Evolutionary conservation across 2,888 invertebrate species (phyloP).

Genomic region (Gonocerus acuteangulatus): DNA sequence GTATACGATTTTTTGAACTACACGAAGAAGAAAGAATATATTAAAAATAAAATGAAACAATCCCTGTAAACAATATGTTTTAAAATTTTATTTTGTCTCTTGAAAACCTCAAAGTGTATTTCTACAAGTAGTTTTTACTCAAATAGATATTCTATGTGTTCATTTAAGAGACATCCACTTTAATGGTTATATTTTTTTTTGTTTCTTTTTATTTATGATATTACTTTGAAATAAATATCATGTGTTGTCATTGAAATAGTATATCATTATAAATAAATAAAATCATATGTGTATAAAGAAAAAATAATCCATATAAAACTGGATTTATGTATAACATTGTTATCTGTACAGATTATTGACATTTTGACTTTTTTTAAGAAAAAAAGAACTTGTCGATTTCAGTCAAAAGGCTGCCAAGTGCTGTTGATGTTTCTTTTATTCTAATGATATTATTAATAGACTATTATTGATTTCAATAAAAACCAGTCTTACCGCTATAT

Average conservation of each 20-base stretch:
- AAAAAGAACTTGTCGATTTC: conserved; percentile 31
- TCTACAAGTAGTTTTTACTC: conserved; percentile 24
- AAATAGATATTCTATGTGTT: conserved; percentile 29
- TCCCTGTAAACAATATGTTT: no score
- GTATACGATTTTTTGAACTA: conserved; percentile 37
- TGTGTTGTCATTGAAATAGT: neutral
- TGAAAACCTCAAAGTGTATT: conserved; percentile 27
- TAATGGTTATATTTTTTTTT: conserved; percentile 19
- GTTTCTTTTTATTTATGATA: conserved; percentile 21
- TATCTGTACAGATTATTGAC: conserved; percentile 34
- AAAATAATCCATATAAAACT: conserved; percentile 29
- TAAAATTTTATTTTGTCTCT: conserved; percentile 10
- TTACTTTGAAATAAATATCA: neutral
- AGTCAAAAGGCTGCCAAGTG: conserved; percentile 35
- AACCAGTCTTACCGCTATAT: conserved; percentile 38
- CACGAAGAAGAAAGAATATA: conserved; percentile 18
- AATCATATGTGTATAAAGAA: neutral
- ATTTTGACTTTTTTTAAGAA: conserved; percentile 34
- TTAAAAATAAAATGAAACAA: no score
- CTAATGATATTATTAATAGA: conserved; percentile 39
- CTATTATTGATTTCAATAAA: conserved; percentile 39
- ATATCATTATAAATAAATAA: conserved; percentile 4
- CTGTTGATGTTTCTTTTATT: conserved; percentile 40
- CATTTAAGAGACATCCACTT: conserved; percentile 3
- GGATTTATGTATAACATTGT: conserved; percentile 31